A percentile compares a stretch with the other conserved stretches of the same genome.
Conservation (phyloP, 1,140 invertebrate genomes). For the Metaphire vulgaris region DNA sequence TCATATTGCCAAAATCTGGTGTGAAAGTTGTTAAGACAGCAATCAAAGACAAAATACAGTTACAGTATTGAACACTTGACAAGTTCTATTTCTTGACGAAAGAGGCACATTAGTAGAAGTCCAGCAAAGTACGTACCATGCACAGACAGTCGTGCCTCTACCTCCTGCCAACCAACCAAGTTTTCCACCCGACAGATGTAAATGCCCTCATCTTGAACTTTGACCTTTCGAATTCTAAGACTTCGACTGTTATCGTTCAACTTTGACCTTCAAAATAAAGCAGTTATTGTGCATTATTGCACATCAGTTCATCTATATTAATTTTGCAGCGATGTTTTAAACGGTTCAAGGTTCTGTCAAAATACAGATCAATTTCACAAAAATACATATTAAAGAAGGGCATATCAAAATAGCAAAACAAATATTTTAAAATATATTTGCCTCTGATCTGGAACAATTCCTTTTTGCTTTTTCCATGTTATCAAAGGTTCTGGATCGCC, state of each 20-base stretch:
- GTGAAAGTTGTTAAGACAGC: no score
- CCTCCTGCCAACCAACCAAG: constrained; percentile 42
- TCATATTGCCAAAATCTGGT: no score
- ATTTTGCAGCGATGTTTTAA: no score
- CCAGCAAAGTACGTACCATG: constrained; percentile 46
- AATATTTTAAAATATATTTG: constrained; percentile 24
- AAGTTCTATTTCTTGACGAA: no score
- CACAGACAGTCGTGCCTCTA: constrained; percentile 44
- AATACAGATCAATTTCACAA: no score
- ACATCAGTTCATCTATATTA: no score
- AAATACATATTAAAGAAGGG: neutral
- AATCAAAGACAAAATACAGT: no score
- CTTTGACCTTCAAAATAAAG: constrained; percentile 61
- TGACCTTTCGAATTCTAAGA: constrained; percentile 67
- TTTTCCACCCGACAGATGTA: constrained; percentile 47
- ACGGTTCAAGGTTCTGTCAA: no score
- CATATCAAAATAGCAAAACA: neutral
- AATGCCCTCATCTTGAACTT: constrained; percentile 62
- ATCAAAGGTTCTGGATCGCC: constrained; percentile 80
- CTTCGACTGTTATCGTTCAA: constrained; percentile 63
- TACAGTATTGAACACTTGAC: no score
- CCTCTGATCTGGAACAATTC: constrained; percentile 69
- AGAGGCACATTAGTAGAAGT: no score
- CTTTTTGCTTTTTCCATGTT: constrained; percentile 75
- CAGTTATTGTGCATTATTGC: no score